Percentiles rank a stretch among this genome's conserved stretches.
phyloP scores from a whole-genome alignment of 2,113 vertebrate genomes.

The Leptodactylus fuscus region DNA sequence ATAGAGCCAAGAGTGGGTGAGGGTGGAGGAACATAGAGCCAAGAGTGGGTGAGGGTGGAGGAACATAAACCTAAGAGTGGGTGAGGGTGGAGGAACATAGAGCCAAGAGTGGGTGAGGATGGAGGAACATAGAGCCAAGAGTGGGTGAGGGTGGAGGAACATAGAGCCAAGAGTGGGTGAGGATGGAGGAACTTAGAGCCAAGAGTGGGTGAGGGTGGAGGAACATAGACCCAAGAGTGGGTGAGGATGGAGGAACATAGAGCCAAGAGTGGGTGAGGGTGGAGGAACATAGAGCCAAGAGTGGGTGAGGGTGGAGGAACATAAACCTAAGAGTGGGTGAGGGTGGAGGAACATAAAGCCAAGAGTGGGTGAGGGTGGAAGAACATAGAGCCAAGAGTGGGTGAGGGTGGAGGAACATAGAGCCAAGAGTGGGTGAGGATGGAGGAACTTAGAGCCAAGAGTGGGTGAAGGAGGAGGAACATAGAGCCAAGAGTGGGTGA shows the following conservation, averaged over 20 bases:
- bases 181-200: neutral
- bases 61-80: neutral
- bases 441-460: too few relatives aligned
- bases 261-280: too few relatives aligned
- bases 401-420: too few relatives aligned
- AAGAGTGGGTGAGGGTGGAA: too few relatives aligned
- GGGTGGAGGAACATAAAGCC: too few relatives aligned
- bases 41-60: neutral
- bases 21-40: neutral
- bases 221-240: neutral
- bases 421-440: too few relatives aligned
- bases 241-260: neutral
- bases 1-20: neutral
- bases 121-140: neutral
- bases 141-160: too few relatives aligned
- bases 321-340: too few relatives aligned
- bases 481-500: too few relatives aligned
- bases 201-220: neutral
- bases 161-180: neutral
- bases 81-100: neutral
- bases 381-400: neutral
- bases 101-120: neutral
- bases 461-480: neutral
- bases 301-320: too few relatives aligned
- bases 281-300: too few relatives aligned